phyloP scores from a whole-genome alignment of 2,797 vertebrate genomes.

The Anguilla anguilla region DNA sequence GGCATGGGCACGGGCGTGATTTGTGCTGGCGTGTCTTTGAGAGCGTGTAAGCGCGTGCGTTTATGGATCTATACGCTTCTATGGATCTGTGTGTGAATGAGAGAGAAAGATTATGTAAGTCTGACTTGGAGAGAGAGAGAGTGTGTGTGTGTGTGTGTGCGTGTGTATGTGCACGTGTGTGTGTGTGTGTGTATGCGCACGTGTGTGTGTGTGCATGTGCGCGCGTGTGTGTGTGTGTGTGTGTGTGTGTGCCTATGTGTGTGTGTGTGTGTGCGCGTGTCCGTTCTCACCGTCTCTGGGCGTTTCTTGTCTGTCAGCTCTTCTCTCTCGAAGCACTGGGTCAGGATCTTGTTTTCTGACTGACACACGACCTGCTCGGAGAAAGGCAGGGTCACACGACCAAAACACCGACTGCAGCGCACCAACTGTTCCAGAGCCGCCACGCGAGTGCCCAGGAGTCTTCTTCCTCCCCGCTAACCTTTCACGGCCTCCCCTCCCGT shows the following conservation, averaged over 20 bases:
- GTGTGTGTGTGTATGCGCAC: not conserved
- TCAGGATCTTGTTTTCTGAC: constrained; percentile 92
- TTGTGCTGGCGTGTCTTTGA: not conserved
- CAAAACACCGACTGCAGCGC: not conserved
- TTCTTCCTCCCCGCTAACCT: not conserved
- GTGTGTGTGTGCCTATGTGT: not conserved
- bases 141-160: not conserved
- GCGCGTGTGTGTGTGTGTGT: constrained; percentile 10
- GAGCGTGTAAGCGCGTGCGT: not conserved
- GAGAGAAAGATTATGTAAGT: constrained; percentile 5
- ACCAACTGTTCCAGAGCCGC: not conserved
- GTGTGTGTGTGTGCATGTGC: not conserved
- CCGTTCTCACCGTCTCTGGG: constrained; percentile 87
- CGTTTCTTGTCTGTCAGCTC: constrained; percentile 96
- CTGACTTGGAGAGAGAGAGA: not conserved
- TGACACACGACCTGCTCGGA: constrained; percentile 86
- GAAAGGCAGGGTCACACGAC: constrained; percentile 28
- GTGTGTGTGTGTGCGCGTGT: not conserved
- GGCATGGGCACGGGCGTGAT: constrained; percentile 29
- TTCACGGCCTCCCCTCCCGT: not conserved
- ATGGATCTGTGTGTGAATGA: not conserved
- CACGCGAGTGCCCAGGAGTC: constrained; percentile 17
- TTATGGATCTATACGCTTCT: constrained; percentile 48
- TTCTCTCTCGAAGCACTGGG: constrained; percentile 86
- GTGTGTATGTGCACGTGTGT: not conserved